Base-by-base conservation (phyloP, 1,140 invertebrate species). In the Triops longicaudatus region DNA sequence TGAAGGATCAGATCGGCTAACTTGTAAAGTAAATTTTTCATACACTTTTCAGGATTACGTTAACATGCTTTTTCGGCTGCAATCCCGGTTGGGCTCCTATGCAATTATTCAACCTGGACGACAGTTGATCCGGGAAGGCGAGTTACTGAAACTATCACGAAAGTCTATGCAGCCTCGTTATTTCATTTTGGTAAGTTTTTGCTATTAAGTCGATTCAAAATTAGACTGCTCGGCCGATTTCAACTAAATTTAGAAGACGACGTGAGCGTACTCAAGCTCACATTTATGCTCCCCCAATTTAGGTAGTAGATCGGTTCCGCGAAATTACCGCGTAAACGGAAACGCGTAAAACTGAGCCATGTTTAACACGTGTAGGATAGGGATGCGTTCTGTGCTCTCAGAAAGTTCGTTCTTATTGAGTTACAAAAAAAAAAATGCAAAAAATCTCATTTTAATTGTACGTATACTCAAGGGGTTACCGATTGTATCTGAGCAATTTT, bases 41-140 rank as follows among this genome's bases (percentile, higher is more conserved):
- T n/a, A n/a, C n/a, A n/a, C n/a, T n/a, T 76, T 83, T 79, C 63
- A 89, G 88, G 88, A 88, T 79, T 85, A 87, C 81, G 84, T 88
- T 17, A 85, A 86, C 74, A 87, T 87, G 82, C 81, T 90, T 78
- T 82, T 89, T 72, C 85, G 87, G 72, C 84, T 90, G 22, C 88
- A 89, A 81, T 85, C 85, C 63, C 85, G 85, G 76, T 81, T 89
- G 78, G 86, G 87, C 72, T 86, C 88, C 74, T 89, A 88, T 82
- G 88, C 90, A 83, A 87, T 91, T 81, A 88, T 92, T 81, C 89
- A 89, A 83, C 89, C 90, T 79, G 90, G 90, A 37, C 84, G 91
- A 79, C 84, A 86, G 78, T 86, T 93, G 78, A 82, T 92, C 7
- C 91, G 90, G 81, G 88, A 91, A 83, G 91, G 91, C 72, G 89